Conservation (phyloP, 2,797 vertebrate genomes). For the Hafferia zeledoni region DNA sequence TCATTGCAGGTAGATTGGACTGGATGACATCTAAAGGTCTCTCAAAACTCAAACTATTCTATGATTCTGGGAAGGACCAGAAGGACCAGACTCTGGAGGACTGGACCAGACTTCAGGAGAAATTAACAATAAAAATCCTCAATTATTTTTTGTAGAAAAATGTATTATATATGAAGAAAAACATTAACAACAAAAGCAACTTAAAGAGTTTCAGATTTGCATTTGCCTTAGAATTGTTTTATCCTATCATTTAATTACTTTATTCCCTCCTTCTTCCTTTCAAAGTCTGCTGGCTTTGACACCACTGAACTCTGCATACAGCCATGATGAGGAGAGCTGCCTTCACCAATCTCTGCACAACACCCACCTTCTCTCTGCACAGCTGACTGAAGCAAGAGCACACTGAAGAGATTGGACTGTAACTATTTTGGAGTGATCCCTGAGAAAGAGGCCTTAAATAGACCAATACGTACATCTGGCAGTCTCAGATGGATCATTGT, state of each 20-base stretch:
- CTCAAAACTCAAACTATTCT: not conserved
- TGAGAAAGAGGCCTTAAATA: conserved; percentile 57
- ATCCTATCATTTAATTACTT: not conserved
- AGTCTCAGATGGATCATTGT: conserved; percentile 29
- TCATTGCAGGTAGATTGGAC: not conserved
- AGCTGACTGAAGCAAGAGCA: conserved; percentile 10
- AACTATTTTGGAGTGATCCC: conserved; percentile 51
- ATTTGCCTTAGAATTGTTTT: not conserved
- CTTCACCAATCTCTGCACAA: not conserved
- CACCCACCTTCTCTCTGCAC: conserved; percentile 34
- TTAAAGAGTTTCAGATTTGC: not conserved
- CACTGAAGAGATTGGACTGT: not conserved
- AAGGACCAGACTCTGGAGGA: not conserved
- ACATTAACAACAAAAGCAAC: not conserved
- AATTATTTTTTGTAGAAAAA: not conserved
- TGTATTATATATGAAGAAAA: not conserved
- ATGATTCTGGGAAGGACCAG: not conserved
- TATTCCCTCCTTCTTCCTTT: not conserved
- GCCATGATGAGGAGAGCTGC: not conserved
- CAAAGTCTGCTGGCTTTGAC: not conserved
- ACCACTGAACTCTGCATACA: not conserved
- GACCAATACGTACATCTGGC: conserved; percentile 15
- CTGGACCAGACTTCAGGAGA: not conserved
- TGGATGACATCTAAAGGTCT: not conserved
- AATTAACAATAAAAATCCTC: not conserved